A percentile compares a stretch with the other conserved stretches of the same genome.
phyloP scores from a whole-genome alignment of 1,140 invertebrate genomes.

The Dreissena rostriformis region DNA sequence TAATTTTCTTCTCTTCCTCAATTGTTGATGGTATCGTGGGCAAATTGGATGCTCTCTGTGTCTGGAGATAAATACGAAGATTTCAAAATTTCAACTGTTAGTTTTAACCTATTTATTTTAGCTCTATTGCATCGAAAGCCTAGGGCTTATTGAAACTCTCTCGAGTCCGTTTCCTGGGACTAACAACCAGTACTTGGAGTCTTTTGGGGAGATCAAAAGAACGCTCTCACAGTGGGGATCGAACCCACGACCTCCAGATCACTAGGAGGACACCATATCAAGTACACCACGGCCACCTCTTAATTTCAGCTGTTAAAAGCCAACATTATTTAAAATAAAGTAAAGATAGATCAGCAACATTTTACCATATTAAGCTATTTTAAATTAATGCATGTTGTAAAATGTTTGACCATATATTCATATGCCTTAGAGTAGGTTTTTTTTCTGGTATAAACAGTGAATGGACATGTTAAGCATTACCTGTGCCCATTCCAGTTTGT shows the following conservation, averaged over 20 bases:
- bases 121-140: not conserved
- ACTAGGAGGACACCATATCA: no score
- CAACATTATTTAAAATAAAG: not conserved
- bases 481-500: slow-evolving; percentile 80
- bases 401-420: no score
- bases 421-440: not conserved
- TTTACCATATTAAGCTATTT: not conserved
- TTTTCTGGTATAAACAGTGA: not conserved
- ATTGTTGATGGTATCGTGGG: slow-evolving; percentile 97
- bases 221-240: not conserved
- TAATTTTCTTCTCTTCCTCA: slow-evolving; percentile 92
- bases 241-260: no score
- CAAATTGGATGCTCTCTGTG: slow-evolving; percentile 84
- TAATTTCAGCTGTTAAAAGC: not conserved
- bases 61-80: slow-evolving; percentile 68
- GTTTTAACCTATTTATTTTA: not conserved
- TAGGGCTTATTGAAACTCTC: not conserved
- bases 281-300: no score
- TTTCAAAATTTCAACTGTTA: not conserved
- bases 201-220: not conserved
- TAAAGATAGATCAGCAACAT: not conserved
- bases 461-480: slow-evolving; percentile 49
- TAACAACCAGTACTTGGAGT: not conserved
- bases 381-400: not conserved
- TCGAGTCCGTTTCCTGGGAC: not conserved